Evolutionary conservation across 53 echinoderm and acorn worm species (phyloP).

Genomic region (Echinometra lucunter): DNA sequence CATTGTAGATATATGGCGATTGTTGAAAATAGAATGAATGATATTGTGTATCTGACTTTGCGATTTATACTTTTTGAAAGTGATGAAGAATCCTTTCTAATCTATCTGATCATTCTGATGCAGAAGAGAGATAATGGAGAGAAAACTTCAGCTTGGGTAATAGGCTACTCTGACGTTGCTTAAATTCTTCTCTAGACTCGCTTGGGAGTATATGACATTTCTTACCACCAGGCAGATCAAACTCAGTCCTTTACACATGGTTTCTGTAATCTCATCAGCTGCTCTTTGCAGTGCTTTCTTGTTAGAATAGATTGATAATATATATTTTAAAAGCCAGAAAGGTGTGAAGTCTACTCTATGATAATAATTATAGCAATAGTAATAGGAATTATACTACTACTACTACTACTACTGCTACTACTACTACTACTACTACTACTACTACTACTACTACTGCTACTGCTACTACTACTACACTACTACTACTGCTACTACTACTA

Average conservation of each 20-base stretch:
- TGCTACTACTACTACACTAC: too few relatives aligned
- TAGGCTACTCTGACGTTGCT: neutral
- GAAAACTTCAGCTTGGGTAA: neutral
- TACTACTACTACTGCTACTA: too few relatives aligned
- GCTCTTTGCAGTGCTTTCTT: neutral
- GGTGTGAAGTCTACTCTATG: too few relatives aligned
- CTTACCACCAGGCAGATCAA: neutral
- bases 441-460: too few relatives aligned
- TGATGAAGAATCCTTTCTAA: neutral
- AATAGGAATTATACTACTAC: too few relatives aligned
- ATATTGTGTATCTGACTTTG: too few relatives aligned
- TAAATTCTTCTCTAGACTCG: neutral
- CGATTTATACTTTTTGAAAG: neutral
- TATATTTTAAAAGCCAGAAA: too few relatives aligned
- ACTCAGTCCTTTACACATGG: neutral
- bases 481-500: too few relatives aligned
- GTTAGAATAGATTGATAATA: neutral
- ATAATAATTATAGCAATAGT: too few relatives aligned
- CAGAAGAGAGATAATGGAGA: neutral
- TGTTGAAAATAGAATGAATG: too few relatives aligned
- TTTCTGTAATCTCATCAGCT: neutral
- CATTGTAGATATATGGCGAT: too few relatives aligned
- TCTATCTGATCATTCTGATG: neutral
- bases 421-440: too few relatives aligned
- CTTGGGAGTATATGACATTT: neutral